phyloP scores from a whole-genome alignment of 2,113 vertebrate genomes.

The Notarius quadriscutis region DNA sequence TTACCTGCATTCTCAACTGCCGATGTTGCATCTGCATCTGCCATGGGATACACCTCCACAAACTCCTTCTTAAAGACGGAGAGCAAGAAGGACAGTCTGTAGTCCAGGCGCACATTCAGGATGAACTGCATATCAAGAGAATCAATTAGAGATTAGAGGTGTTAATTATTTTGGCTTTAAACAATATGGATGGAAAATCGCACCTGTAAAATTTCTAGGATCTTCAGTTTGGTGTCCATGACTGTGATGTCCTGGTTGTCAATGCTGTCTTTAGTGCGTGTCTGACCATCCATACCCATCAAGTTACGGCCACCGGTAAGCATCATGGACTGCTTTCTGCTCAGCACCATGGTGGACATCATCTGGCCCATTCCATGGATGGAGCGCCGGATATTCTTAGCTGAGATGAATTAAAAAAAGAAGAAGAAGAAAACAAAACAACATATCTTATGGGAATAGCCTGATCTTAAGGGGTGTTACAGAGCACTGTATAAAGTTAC shows the following conservation, averaged over 20 bases:
- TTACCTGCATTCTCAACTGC: slow-evolving; percentile 87
- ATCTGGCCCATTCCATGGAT: slow-evolving; percentile 97
- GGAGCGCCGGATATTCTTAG: slow-evolving; percentile 89
- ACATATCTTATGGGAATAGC: background rate
- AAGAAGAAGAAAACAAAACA: background rate
- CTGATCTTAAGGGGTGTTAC: background rate
- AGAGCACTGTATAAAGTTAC: background rate
- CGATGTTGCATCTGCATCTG: slow-evolving; percentile 88
- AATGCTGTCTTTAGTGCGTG: slow-evolving; percentile 80
- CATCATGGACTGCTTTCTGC: slow-evolving; percentile 88
- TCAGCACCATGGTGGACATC: slow-evolving; percentile 98
- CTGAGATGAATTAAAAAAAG: slow-evolving; percentile 56
- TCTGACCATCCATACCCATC: slow-evolving; percentile 69
- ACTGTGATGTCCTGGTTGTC: slow-evolving; percentile 90
- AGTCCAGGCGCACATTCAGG: slow-evolving; percentile 93
- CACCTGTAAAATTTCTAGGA: slow-evolving; percentile 95
- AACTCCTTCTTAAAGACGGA: slow-evolving; percentile 99
- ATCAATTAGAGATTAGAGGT: slow-evolving; percentile 11
- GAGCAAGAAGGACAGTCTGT: slow-evolving; percentile 94
- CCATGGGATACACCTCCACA: slow-evolving; percentile 93
- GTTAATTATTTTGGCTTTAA: background rate
- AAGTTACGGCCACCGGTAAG: slow-evolving; percentile 68
- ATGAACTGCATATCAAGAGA: slow-evolving; percentile 82
- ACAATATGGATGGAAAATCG: background rate
- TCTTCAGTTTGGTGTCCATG: slow-evolving; percentile 99